Percentiles rank a stretch among this genome's conserved stretches.
phyloP scores from a whole-genome alignment of 1,140 invertebrate species.

The Anoplolepis gracilipes region DNA sequence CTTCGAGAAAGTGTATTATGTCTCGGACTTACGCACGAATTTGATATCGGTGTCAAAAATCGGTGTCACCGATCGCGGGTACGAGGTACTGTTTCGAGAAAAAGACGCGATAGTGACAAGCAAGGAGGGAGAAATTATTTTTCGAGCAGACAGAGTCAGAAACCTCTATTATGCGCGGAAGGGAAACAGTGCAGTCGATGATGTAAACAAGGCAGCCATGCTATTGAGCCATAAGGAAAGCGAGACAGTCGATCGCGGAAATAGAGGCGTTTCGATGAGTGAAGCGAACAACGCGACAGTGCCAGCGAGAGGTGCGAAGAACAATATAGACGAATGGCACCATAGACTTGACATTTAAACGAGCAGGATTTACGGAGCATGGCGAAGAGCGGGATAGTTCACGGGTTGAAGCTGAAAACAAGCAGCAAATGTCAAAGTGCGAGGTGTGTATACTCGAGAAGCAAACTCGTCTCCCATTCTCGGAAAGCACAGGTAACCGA shows the following conservation, averaged over 20 bases:
- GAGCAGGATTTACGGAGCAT: too few species aligned
- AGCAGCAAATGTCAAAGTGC: not conserved
- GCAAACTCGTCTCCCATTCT: not conserved
- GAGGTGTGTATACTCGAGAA: constrained; percentile 12
- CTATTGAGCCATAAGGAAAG: too few species aligned
- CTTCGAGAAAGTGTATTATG: not conserved
- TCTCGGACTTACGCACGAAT: constrained; percentile 10
- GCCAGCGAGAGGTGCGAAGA: too few species aligned
- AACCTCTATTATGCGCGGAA: not conserved
- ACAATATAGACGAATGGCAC: too few species aligned
- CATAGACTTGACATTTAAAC: too few species aligned
- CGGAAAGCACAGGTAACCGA: not conserved
- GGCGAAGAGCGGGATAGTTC: too few species aligned
- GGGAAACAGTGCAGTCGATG: too few species aligned
- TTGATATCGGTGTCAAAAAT: constrained; percentile 37
- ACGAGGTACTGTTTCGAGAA: not conserved
- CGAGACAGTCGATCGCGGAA: too few species aligned
- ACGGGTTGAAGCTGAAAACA: not conserved
- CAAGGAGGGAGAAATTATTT: not conserved
- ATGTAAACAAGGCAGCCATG: too few species aligned
- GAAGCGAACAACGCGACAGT: too few species aligned
- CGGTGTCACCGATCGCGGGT: constrained; percentile 54
- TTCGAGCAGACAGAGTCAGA: constrained; percentile 1
- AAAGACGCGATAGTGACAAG: not conserved
- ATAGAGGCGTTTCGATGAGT: too few species aligned